These are phyloP conservation scores for Lytechinus pictus DNA, from an alignment of 35 echinoderm and acorn worm species.

Conservation along the genomic window DNA sequence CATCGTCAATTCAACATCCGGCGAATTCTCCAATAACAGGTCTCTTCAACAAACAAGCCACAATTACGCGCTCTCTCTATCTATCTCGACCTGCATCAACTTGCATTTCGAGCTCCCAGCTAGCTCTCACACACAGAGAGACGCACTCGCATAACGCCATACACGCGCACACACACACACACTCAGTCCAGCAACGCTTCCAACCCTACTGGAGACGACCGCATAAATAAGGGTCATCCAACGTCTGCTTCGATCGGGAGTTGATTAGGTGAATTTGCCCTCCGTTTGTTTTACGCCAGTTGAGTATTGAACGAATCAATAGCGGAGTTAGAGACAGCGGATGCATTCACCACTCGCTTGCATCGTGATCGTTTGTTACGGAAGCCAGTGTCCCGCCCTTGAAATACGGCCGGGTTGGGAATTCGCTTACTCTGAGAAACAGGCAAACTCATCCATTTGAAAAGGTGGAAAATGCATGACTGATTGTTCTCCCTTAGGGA, in stretches of 20 bases:
- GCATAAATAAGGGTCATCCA: not conserved
- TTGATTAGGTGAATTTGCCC: not conserved
- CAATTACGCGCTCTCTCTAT: not conserved
- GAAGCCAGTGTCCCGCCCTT: not conserved
- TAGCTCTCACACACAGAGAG: not conserved
- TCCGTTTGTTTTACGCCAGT: slow-evolving; percentile 9
- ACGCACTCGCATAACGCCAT: no score
- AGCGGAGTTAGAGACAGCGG: not conserved
- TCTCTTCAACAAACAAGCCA: not conserved
- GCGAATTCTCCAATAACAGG: not conserved
- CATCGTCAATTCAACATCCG: not conserved
- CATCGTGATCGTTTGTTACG: not conserved
- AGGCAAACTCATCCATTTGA: no score
- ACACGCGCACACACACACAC: not conserved
- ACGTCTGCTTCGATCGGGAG: not conserved
- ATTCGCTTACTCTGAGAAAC: no score
- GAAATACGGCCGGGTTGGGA: not conserved
- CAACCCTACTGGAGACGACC: not conserved
- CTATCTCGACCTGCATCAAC: not conserved
- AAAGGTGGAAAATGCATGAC: no score
- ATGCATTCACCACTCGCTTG: not conserved
- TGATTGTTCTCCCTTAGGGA: not conserved
- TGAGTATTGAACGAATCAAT: not conserved
- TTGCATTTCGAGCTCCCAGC: not conserved
- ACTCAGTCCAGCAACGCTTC: not conserved